Evolutionary conservation across 2,888 invertebrate genomes (phyloP), one percentile per base, ranked within the genome.

Genomic region (Dynastes maya): DNA sequence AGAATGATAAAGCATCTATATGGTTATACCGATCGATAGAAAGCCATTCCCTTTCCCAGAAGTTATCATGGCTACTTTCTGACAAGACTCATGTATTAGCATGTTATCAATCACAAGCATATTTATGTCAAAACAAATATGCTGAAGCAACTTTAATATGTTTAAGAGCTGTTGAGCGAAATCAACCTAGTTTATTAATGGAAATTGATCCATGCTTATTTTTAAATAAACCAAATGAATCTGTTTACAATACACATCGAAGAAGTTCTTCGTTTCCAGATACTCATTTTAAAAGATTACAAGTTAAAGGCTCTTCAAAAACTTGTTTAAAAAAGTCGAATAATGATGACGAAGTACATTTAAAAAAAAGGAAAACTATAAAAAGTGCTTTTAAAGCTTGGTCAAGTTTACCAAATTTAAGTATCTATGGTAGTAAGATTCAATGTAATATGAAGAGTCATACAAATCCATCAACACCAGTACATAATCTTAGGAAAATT

Each of bases 121-220:
- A 91, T 86, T 86, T 94, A 77, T 90, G 91, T 67, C 92, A 92
- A 84, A 90, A 91, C 81, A 88, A 89, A 78, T 92, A 92, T 85
- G 90, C 92, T 13, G 92, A 92, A 83, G 92, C 92, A 1, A 89
- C 92, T 2, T 88, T 93, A 58, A 91, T 93, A 53, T 93, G 93
- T 83, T 87, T 94, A 63, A 90, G 91, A 82, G 92, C 93, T 29
- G 90, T 93, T 0, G 93, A 94, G 87, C 88, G 91, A 71, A 92
- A 92, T 85, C 92, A 92, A 83, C 90, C 91, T 32, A 90, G 90
- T 78, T 85, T 93, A 65, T 88, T 94, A 51, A 91, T 91, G 9
- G 93, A 93, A 87, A 91, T 94, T 75, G 91, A 93, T 85, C 90
- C 91, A 2, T 88, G 89, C 80, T 88, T 93, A 58, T 89, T 89